Percentiles rank a stretch among this genome's conserved stretches.
Conservation (phyloP, 2,888 invertebrate species). For the Drosophila hamatofila region DNA sequence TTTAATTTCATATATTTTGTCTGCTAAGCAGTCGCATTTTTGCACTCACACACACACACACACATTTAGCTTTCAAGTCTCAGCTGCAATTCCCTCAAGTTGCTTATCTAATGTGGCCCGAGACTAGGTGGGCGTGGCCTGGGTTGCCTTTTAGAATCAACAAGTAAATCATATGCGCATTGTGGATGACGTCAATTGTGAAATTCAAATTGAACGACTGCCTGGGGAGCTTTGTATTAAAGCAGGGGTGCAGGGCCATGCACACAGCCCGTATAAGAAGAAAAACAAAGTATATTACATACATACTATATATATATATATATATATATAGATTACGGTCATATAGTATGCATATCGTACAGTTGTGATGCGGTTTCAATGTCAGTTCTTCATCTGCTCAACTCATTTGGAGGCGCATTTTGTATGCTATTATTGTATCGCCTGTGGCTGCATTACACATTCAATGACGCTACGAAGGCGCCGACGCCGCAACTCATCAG, state of each 20-base stretch:
- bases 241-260: neutral
- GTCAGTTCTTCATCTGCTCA: slow-evolving; percentile 31
- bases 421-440: slow-evolving; percentile 72
- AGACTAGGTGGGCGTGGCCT: slow-evolving; percentile 57
- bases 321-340: slow-evolving; percentile 1
- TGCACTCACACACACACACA: slow-evolving; percentile 23
- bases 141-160: slow-evolving; percentile 62
- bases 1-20: slow-evolving; percentile 27
- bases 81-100: slow-evolving; percentile 59
- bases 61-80: slow-evolving; percentile 28
- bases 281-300: slow-evolving; percentile 3
- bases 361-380: slow-evolving; percentile 36
- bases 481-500: slow-evolving; percentile 70
- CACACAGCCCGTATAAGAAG: neutral
- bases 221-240: slow-evolving; percentile 59
- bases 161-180: slow-evolving; percentile 79
- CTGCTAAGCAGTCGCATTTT: slow-evolving; percentile 46
- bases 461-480: slow-evolving; percentile 71
- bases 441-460: slow-evolving; percentile 74
- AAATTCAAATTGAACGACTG: slow-evolving; percentile 74
- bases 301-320: neutral
- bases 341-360: slow-evolving; percentile 20
- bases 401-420: slow-evolving; percentile 58
- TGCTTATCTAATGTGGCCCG: slow-evolving; percentile 62
- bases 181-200: slow-evolving; percentile 73